Conservation (phyloP, 2,113 vertebrate species). For the Nibea albiflora region DNA sequence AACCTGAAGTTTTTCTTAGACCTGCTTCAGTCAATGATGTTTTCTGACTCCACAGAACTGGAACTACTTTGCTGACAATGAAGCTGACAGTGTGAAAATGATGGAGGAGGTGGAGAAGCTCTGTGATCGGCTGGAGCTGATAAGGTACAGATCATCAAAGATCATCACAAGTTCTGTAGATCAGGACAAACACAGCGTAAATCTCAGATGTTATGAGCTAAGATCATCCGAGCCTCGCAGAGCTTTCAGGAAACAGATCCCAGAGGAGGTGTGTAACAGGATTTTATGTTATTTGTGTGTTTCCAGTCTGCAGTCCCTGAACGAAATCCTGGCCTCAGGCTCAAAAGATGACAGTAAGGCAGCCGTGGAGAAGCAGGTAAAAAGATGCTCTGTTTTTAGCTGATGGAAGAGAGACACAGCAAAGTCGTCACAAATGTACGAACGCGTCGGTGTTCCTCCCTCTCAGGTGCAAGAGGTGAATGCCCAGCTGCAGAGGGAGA, state of each 20-base stretch:
- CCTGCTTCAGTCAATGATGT: background rate
- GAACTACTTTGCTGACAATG: constrained; percentile 96
- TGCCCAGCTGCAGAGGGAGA: constrained; percentile 90
- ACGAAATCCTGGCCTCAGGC: constrained; percentile 90
- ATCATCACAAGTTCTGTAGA: background rate
- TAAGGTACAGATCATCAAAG: constrained; percentile 85
- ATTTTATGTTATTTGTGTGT: constrained; percentile 38
- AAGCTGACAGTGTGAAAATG: constrained; percentile 95
- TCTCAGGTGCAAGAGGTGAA: constrained; percentile 94
- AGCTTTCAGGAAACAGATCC: no score
- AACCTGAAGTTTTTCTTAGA: background rate
- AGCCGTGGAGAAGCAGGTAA: constrained; percentile 94
- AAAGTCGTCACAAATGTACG: background rate
- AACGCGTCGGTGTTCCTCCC: background rate
- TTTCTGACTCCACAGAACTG: constrained; percentile 86
- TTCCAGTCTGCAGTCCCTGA: constrained; percentile 94
- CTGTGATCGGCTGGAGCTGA: constrained; percentile 94
- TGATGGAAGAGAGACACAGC: background rate
- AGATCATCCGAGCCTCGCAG: background rate
- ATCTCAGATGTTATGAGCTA: background rate
- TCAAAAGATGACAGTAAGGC: constrained; percentile 92
- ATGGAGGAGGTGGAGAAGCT: constrained; percentile 99
- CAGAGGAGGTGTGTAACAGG: background rate
- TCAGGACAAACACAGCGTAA: background rate
- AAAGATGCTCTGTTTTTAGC: background rate